phyloP scores from a whole-genome alignment of 2,797 vertebrate species.

The Argyrosomus regius region DNA sequence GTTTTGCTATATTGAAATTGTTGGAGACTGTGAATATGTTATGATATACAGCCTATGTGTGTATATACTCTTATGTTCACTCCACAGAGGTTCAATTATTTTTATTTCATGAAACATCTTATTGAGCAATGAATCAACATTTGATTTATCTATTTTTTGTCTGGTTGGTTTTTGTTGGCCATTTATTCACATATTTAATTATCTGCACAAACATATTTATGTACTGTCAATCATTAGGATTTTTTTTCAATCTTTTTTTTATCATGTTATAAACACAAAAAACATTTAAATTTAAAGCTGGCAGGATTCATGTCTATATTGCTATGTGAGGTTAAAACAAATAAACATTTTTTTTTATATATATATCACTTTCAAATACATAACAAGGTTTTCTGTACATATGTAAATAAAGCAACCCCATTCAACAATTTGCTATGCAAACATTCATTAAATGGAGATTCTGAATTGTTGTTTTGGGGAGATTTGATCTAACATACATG shows the following conservation, averaged over 20 bases:
- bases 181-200: not conserved
- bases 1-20: not conserved
- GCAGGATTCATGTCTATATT: not conserved
- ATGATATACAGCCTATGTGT: not conserved
- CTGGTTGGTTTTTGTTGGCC: not conserved
- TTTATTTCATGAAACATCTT: too few relatives aligned
- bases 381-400: not conserved
- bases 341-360: not conserved
- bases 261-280: not conserved
- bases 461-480: too few relatives aligned
- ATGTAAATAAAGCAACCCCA: not conserved
- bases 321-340: not conserved
- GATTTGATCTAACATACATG: too few relatives aligned
- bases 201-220: not conserved
- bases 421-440: too few relatives aligned
- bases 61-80: not conserved
- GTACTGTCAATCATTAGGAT: not conserved
- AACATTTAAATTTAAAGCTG: too few relatives aligned
- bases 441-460: too few relatives aligned
- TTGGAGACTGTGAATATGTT: not conserved
- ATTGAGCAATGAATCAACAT: not conserved
- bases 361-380: not conserved
- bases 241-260: not conserved
- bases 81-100: not conserved
- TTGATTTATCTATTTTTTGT: not conserved